Base-by-base conservation (phyloP, 1,140 invertebrate genomes). In the Drosophila burlai region DNA sequence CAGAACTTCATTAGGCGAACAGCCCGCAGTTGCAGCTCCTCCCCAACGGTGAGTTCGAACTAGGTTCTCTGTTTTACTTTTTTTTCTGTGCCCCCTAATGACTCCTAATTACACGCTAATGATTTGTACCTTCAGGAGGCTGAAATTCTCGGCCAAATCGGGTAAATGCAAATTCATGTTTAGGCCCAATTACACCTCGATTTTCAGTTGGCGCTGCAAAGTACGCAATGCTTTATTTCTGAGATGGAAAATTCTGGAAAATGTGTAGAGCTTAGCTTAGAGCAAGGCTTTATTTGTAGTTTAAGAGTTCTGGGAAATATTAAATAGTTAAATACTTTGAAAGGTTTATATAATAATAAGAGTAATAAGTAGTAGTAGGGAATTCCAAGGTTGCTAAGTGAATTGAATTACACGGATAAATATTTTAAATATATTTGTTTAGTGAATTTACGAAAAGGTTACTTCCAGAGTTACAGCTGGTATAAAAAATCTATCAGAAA, bases 1-100 rank as follows among this genome's bases (percentile, higher is more conserved):
- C 89, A 91, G 78, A 91, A 91, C 87, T 87, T 91, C 89, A 91
- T 91, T 91, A 91, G 89, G 76, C 76, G 85, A 90, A 71, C 84
- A 83, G 62, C 18, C 74, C 54, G 49, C 36, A 47, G 61, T 16
- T 29, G 55, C 74, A 26, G 58, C 63, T 50, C 57, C 69, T 34
- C 61, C 68, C 46, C 34, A 79, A 63, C 73, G 84, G 84, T 89
- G 69, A 89, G 82, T 57, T 57, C 54, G 36, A 57, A 57, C 36
- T 40, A 7, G 54, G 36, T 40, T 57, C 21, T 2, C 21, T 79
- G 54, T 64, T 52, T 36, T 26, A 29, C 55, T n/a, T n/a, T 49
- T 31, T 61, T 54, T 59, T 62, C 34, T 57, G 38, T 34, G 46
- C 47, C 42, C 24, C 54, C 67, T 80, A 86, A 86, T 83, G 73